These are phyloP conservation scores for Stegodyphus mimosarum DNA, from an alignment of 1,140 invertebrate genomes.

Conservation along the genomic window DNA sequence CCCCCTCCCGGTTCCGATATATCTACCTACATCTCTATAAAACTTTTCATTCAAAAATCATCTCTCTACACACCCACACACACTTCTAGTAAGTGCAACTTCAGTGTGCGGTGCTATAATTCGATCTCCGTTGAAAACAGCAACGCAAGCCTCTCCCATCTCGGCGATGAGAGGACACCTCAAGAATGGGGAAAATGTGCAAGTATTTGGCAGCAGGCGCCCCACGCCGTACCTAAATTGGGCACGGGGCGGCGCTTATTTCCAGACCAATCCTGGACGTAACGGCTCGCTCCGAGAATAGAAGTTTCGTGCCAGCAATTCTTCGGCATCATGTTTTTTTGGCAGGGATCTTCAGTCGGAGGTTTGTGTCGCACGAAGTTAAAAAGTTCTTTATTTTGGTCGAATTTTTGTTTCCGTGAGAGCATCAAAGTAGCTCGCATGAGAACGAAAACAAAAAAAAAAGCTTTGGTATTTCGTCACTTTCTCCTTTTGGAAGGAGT, in stretches of 20 bases:
- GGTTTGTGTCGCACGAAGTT: constrained; percentile 17
- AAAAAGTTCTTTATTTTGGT: constrained; percentile 34
- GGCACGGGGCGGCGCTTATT: constrained; percentile 10
- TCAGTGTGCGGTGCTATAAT: no score
- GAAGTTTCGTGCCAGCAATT: constrained; percentile 42
- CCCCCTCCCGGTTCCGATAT: no score
- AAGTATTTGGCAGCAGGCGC: constrained; percentile 29
- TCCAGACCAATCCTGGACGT: constrained; percentile 6
- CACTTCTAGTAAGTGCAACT: no score
- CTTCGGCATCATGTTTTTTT: constrained; percentile 17
- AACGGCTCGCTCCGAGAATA: constrained; percentile 24
- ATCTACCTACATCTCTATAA: no score
- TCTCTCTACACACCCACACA: no score
- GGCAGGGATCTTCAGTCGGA: constrained; percentile 25
- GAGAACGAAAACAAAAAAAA: no score
- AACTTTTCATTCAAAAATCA: no score
- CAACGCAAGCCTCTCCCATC: no score
- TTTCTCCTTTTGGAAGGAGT: constrained; percentile 53
- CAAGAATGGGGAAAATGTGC: no score
- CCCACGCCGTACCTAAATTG: constrained; percentile 41
- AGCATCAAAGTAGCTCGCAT: background rate
- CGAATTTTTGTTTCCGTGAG: constrained; percentile 14
- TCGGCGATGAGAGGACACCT: no score
- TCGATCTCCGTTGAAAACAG: no score
- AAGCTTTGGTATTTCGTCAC: constrained; percentile 13